Base-by-base conservation (phyloP, 2,888 invertebrate genomes). In the Drosophila longiperda region DNA sequence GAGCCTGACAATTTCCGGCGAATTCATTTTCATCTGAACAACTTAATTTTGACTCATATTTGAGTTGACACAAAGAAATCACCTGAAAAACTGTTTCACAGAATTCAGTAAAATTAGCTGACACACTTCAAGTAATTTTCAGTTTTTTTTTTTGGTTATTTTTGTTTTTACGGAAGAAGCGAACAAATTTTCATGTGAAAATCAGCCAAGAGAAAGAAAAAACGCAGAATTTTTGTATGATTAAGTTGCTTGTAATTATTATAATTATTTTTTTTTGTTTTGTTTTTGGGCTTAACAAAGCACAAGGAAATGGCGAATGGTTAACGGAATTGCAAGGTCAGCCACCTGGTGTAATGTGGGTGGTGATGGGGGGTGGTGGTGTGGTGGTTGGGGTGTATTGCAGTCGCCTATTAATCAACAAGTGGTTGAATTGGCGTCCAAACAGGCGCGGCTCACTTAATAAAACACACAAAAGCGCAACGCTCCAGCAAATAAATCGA, bases 381-480 rank as follows among this genome's bases (percentile, higher is more conserved):
- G 38, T 36, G 5, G 33, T 5, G 58, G 20, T 49, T 49, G 17
- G 12, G 15, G 23, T 42, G 9, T 34, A 11, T 36, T 57, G 33
- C 40, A 52, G 53, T 73, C 54, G 78, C 69, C 89, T 84, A 85
- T 85, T 85, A 87, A 89, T 85, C 89, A 85, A 85, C 77, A 82
- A 84, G 87, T 84, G 79, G 73, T 59, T 70, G 38, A 53, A 58
- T 66, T 76, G 72, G 70, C 75, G 63, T 53, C 52, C 86, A 76
- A 80, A 81, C 67, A 66, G 88, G 87, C 78, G 84, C 66, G 78
- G 63, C 69, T 50, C 50, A 29, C 29, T 42, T 63, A 38, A 55
- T 42, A 76, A 65, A 76, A 65, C 72, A 64, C 8, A 9, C 26
- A 29, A 26, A 17, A 49, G 26, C 34, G 45, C 53, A 60, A 5